Base-by-base conservation (phyloP, 2,797 vertebrate genomes). In the Columba guinea region DNA sequence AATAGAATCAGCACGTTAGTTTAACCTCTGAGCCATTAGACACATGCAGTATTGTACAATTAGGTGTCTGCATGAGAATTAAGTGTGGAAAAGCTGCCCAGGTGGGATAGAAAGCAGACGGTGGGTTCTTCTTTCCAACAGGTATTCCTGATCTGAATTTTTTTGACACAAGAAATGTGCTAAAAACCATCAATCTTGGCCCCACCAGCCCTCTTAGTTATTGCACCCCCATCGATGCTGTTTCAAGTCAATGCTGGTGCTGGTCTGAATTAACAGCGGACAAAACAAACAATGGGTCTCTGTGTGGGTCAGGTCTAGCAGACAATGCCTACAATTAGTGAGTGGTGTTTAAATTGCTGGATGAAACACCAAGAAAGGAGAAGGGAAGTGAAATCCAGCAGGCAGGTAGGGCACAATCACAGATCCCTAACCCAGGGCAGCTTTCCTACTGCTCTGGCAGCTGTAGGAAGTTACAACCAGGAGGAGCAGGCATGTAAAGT, bases 321-420 rank as follows among this genome's bases (percentile, higher is more conserved):
- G 39, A 17, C 0, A 0, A 32, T 1, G 9, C 35, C 24, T 16
- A 11, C 5, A 69, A 23, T 37, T 15, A 60, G 22, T 0, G 0
- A 68, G 52, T 1, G 13, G 55, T 28, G 41, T 60, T 51, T 53
- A 39, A 59, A 39, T 12, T 64, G 20, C 22, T 69, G 67, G 53
- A 35, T 60, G 13, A 60, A 78, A 68, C 10, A 4, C 30, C 1
- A 1, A 53, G 53, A 59, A 73, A 59, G 28, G 55, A 79, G 52
- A 32, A 88, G 30, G n/a, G 35, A 71, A 49, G 35, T 21, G 65
- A 87, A 89, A 87, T 26, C 24, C 63, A 77, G 67, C 35, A 78
- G 37, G 49, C n/a, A 37, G 41, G 34, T 6, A 39, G 77, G 28
- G 55, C 67, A 24, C 0, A 1, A 59, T 19, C 19, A 11, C 32